Evolutionary conservation across 2,797 vertebrate genomes (phyloP).

Genomic region (Babyrousa celebensis): DNA sequence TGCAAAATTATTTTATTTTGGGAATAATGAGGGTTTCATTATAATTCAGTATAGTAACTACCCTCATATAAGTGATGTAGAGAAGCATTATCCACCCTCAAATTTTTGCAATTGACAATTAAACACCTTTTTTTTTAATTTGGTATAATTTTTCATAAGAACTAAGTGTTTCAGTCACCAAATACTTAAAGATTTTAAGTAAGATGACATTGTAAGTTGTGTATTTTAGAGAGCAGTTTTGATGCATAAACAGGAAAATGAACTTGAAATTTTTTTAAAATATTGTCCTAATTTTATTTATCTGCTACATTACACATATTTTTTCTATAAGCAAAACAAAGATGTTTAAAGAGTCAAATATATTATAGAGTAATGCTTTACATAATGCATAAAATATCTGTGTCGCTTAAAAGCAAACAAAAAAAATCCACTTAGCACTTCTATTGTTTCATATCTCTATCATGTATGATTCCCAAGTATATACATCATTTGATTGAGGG

Average conservation of each 20-base stretch:
- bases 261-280: slow-evolving; percentile 21
- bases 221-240: slow-evolving; percentile 55
- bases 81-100: not conserved
- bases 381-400: not conserved
- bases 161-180: slow-evolving; percentile 22
- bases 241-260: not conserved
- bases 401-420: not conserved
- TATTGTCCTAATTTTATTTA: not conserved
- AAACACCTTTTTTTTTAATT: not conserved
- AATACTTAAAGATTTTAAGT: slow-evolving; percentile 42
- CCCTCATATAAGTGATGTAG: not conserved
- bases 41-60: slow-evolving; percentile 66
- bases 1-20: slow-evolving; percentile 69
- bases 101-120: slow-evolving; percentile 59
- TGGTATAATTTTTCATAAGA: not conserved
- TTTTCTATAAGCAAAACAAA: not conserved
- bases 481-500: not conserved
- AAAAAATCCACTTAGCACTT: not conserved
- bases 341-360: not conserved
- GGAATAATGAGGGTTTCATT: slow-evolving; percentile 66
- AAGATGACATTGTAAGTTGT: not conserved
- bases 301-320: not conserved
- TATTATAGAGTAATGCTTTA: not conserved
- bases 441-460: not conserved
- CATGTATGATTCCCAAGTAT: not conserved